These are phyloP conservation scores for Nyctibius bracteatus DNA, from an alignment of 2,113 vertebrate species.

Conservation along the genomic window DNA sequence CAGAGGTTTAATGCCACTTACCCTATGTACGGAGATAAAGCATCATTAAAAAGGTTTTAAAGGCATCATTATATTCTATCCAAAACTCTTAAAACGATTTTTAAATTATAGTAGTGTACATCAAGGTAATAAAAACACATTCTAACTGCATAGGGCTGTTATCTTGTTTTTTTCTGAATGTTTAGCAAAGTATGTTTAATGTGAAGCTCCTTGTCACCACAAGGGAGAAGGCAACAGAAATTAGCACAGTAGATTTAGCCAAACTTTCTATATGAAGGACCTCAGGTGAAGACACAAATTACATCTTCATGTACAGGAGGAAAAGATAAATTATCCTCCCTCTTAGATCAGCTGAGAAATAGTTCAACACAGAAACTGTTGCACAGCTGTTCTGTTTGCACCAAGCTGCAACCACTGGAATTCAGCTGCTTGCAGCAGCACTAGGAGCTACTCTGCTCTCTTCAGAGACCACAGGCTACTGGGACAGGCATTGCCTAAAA, in stretches of 20 bases:
- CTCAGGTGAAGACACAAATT: not conserved
- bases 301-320: not conserved
- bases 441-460: not conserved
- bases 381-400: not conserved
- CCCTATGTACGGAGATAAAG: constrained; percentile 73
- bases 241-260: not conserved
- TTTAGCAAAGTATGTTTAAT: not conserved
- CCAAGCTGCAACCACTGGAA: not conserved
- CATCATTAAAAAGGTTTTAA: constrained; percentile 52
- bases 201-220: not conserved
- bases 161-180: not conserved
- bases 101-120: not conserved
- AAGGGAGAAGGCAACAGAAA: not conserved
- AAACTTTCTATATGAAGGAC: not conserved
- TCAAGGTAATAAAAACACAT: not conserved
- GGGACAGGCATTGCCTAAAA: not conserved
- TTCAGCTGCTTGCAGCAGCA: not conserved
- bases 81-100: constrained; percentile 19
- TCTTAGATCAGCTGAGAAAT: not conserved
- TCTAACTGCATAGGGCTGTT: not conserved
- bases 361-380: not conserved
- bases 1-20: constrained; percentile 72
- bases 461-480: not conserved
- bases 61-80: not conserved
- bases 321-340: not conserved